These are phyloP conservation scores for Guaruba guarouba DNA, from an alignment of 2,113 vertebrate species.

Conservation along the genomic window DNA sequence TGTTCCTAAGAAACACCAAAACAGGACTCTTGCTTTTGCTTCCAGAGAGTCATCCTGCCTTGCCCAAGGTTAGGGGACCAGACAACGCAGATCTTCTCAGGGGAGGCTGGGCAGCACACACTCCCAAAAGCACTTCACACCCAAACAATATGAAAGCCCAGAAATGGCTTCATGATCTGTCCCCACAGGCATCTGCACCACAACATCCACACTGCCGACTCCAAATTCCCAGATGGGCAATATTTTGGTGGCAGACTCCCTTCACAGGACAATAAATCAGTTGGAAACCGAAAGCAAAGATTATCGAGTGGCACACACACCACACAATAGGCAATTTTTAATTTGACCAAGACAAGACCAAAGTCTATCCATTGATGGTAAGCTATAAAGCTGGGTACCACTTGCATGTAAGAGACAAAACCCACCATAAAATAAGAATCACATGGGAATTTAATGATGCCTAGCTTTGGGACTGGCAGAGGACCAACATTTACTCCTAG, in stretches of 20 bases:
- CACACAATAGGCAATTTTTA: not conserved
- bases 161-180: rapidly evolving
- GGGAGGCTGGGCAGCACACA: not conserved
- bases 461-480: not conserved
- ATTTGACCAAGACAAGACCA: not conserved
- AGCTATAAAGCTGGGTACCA: not conserved
- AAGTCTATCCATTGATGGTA: not conserved
- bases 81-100: not conserved
- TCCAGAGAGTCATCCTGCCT: not conserved
- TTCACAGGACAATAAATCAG: not conserved
- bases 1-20: not conserved
- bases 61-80: not conserved
- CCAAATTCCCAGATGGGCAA: not conserved
- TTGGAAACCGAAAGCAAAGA: not conserved
- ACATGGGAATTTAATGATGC: not conserved
- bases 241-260: not conserved
- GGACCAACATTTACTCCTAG: not conserved
- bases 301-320: not conserved
- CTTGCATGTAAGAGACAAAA: not conserved
- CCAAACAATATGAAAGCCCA: not conserved
- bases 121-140: not conserved
- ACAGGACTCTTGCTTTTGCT: not conserved
- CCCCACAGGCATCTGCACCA: not conserved
- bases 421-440: not conserved
- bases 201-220: not conserved